Evolutionary conservation across 2,113 vertebrate species (phyloP).

Genomic region (Stegostoma tigrinum): DNA sequence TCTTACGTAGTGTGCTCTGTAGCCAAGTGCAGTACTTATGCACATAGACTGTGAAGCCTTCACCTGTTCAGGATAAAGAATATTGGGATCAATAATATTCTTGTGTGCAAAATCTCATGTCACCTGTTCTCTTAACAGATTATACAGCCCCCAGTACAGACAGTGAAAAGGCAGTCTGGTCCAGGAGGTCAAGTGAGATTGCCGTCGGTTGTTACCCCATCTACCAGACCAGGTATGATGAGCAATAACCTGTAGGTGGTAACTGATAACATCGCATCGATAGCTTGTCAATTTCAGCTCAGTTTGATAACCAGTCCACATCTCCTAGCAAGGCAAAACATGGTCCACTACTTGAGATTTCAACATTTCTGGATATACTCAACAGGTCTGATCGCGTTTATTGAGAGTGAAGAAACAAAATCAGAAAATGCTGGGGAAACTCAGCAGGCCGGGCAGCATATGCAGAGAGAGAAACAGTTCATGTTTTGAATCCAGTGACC

Average conservation of each 20-base stretch:
- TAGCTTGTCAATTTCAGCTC: not conserved
- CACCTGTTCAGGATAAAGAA: not conserved
- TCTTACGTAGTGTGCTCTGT: not conserved
- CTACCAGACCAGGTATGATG: conserved; percentile 63
- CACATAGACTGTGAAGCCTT: not conserved
- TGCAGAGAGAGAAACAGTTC: not conserved
- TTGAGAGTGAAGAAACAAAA: not conserved
- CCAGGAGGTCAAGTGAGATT: conserved; percentile 67
- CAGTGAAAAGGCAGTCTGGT: conserved; percentile 59
- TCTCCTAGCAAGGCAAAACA: not conserved
- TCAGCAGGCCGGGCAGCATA: not conserved
- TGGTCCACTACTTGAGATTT: too few species aligned
- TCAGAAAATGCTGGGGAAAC: too few species aligned
- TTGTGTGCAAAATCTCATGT: conserved; percentile 41
- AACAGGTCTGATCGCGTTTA: not conserved
- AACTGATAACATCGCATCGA: not conserved
- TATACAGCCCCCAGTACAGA: conserved; percentile 57
- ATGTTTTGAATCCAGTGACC: not conserved
- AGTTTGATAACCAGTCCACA: not conserved
- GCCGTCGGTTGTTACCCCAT: conserved; percentile 72
- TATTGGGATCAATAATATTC: conserved; percentile 40
- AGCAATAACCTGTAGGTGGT: not conserved
- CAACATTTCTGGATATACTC: not conserved
- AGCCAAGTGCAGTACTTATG: not conserved
- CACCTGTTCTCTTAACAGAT: conserved; percentile 43